A percentile compares a stretch with the other conserved stretches of the same genome.
phyloP scores from a whole-genome alignment of 53 echinoderm and acorn worm species.

The Echinometra lucunter region DNA sequence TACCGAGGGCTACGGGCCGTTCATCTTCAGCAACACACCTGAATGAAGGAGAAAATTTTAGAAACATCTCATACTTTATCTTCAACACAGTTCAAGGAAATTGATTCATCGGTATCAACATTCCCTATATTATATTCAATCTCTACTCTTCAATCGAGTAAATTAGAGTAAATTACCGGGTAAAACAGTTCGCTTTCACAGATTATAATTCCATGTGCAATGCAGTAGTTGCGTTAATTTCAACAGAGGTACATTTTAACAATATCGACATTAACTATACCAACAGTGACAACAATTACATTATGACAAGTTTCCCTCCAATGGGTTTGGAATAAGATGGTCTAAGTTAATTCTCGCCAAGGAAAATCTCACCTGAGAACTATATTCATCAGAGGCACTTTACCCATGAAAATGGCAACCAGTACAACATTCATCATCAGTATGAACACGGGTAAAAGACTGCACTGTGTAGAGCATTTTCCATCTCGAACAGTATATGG shows the following conservation, averaged over 20 bases:
- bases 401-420: constrained; percentile 48
- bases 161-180: neutral
- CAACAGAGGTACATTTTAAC: too few species aligned
- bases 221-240: too few species aligned
- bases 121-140: neutral
- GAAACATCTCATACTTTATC: neutral
- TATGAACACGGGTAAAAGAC: neutral
- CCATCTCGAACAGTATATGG: constrained; percentile 7
- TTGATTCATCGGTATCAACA: too few species aligned
- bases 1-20: constrained; percentile 75
- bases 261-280: too few species aligned
- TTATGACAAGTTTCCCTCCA: too few species aligned
- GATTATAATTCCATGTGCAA: too few species aligned
- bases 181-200: too few species aligned
- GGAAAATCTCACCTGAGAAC: constrained; percentile 23
- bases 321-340: too few species aligned
- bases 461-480: constrained; percentile 26
- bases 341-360: too few species aligned
- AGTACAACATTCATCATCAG: constrained; percentile 19
- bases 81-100: too few species aligned
- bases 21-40: constrained; percentile 84
- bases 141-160: neutral
- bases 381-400: constrained; percentile 56
- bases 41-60: neutral
- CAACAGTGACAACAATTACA: too few species aligned